phyloP scores from a whole-genome alignment of 2,113 vertebrate species.

The Pachycephala philippinensis region DNA sequence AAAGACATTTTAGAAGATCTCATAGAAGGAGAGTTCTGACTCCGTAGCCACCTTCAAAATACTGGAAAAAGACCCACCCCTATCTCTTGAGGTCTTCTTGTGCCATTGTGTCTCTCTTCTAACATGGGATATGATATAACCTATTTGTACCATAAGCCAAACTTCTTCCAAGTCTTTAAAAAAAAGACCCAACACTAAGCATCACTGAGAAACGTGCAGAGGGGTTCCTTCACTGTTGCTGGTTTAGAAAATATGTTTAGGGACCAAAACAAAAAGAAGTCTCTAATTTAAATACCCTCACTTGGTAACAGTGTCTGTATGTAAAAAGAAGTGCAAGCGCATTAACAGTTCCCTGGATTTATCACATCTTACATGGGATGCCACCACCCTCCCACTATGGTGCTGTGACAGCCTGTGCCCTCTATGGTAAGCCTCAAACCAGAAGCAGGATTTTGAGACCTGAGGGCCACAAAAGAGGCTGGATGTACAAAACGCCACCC shows the following conservation, averaged over 20 bases:
- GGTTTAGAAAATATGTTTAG: background rate
- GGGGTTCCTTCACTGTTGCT: background rate
- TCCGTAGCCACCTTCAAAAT: background rate
- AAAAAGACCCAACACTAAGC: background rate
- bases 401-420: accelerated
- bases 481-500: background rate
- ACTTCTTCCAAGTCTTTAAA: background rate
- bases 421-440: background rate
- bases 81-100: background rate
- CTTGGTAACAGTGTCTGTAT: accelerated
- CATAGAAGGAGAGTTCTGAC: background rate
- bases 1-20: background rate
- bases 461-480: background rate
- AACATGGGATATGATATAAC: background rate
- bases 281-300: background rate
- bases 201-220: background rate
- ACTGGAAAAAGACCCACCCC: background rate
- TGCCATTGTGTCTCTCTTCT: background rate
- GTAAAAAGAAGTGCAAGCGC: background rate
- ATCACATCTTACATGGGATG: background rate
- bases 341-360: background rate
- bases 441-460: background rate
- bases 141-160: background rate
- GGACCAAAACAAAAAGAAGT: background rate
- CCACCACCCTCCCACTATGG: background rate